phyloP scores from a whole-genome alignment of 2,888 invertebrate species.

The Caenorhabditis becei region DNA sequence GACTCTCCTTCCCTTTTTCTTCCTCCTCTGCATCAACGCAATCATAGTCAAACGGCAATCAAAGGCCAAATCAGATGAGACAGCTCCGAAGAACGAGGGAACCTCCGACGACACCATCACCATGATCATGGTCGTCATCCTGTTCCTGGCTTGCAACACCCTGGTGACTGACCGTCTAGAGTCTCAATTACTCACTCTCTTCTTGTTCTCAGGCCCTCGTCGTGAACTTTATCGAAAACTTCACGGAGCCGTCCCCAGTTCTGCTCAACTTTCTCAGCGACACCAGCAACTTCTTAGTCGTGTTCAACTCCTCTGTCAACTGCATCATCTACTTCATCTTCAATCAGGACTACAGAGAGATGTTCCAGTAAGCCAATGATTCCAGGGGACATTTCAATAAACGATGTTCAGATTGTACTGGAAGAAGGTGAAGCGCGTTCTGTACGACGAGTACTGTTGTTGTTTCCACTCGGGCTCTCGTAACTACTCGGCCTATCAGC shows the following conservation, averaged over 20 bases:
- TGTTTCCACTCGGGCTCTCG: conserved; percentile 34
- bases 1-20: conserved; percentile 81
- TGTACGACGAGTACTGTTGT: conserved; percentile 63
- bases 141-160: conserved; percentile 81
- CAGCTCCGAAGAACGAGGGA: conserved; percentile 52
- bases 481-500: conserved; percentile 57
- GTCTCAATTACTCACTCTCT: not conserved
- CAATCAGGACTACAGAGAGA: conserved; percentile 77
- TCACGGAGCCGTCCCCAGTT: conserved; percentile 79
- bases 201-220: conserved; percentile 73
- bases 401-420: conserved; percentile 49
- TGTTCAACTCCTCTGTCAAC: conserved; percentile 81
- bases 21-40: conserved; percentile 80
- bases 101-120: conserved; percentile 80
- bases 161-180: no score
- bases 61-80: conserved; percentile 38
- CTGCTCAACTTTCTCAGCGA: conserved; percentile 80
- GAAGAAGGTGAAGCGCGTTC: conserved; percentile 32
- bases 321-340: conserved; percentile 81
- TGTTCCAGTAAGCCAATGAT: conserved; percentile 68
- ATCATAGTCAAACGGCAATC: conserved; percentile 78
- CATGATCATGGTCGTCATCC: conserved; percentile 81
- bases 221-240: conserved; percentile 81
- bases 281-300: conserved; percentile 81
- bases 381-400: not conserved